Evolutionary conservation across 2,797 vertebrate species (phyloP).

Genomic region (Acrocephalus scirpaceus): DNA sequence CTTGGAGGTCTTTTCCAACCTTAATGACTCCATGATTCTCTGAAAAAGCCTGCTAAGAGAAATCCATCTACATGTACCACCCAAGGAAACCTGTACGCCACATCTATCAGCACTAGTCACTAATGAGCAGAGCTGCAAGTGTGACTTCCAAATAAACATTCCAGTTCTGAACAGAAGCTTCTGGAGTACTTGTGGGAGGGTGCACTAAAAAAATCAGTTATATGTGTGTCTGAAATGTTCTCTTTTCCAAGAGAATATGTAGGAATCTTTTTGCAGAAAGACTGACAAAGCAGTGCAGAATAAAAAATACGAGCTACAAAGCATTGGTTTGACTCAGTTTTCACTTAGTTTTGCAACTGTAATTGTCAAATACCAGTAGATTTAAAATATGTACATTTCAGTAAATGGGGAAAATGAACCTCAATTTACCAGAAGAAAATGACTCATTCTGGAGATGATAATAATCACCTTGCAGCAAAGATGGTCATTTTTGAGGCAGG

Average conservation of each 20-base stretch:
- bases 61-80: background rate
- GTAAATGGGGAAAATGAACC: background rate
- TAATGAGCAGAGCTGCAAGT: background rate
- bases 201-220: background rate
- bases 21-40: background rate
- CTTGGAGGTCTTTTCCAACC: background rate
- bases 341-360: background rate
- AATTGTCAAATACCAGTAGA: background rate
- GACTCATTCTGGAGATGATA: background rate
- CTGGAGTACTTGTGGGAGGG: background rate
- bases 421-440: conserved; percentile 10
- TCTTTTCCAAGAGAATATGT: background rate
- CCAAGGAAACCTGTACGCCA: background rate
- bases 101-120: background rate
- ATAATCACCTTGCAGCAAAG: conserved; percentile 5
- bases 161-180: background rate
- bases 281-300: background rate
- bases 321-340: background rate
- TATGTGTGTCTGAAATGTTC: background rate
- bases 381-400: conserved; percentile 1
- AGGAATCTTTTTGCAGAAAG: background rate
- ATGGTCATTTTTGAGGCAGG: background rate
- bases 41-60: background rate
- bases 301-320: background rate
- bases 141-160: background rate